These are phyloP conservation scores for Pseudachorutes palmiensis DNA, from an alignment of 1,140 invertebrate genomes.

Conservation along the genomic window DNA sequence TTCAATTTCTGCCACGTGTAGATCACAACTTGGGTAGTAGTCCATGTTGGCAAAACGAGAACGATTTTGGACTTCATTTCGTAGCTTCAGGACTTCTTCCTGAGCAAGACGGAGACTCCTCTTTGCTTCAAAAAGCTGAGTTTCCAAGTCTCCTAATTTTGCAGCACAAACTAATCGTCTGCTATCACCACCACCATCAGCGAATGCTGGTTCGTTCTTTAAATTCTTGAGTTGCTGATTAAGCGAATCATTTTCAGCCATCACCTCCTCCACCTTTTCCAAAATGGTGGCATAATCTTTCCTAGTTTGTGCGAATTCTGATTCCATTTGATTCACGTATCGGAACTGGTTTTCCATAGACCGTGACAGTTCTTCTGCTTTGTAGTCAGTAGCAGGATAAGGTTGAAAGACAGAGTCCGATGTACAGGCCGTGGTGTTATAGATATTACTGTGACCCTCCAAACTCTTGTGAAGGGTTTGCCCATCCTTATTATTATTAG, in stretches of 20 bases:
- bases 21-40: slow-evolving; percentile 39
- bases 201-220: too few relatives aligned
- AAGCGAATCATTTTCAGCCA: slow-evolving; percentile 70
- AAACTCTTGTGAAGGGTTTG: too few relatives aligned
- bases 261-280: slow-evolving; percentile 67
- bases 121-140: slow-evolving; percentile 63
- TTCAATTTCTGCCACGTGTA: slow-evolving; percentile 57
- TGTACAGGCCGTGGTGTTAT: too few relatives aligned
- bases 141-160: slow-evolving; percentile 69
- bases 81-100: slow-evolving; percentile 55
- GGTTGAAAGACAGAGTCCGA: too few relatives aligned
- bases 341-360: slow-evolving; percentile 74
- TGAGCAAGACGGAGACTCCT: slow-evolving; percentile 63
- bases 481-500: too few relatives aligned
- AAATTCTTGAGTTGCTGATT: too few relatives aligned
- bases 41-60: too few relatives aligned
- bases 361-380: slow-evolving; percentile 53
- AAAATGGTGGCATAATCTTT: slow-evolving; percentile 63
- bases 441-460: too few relatives aligned
- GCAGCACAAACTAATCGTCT: slow-evolving; percentile 56
- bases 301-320: slow-evolving; percentile 67
- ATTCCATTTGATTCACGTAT: slow-evolving; percentile 71
- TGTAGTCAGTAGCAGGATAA: neutral
- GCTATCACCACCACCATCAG: slow-evolving; percentile 48
- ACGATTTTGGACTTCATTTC: too few relatives aligned